A percentile compares a stretch with the other conserved stretches of the same genome.
phyloP scores from a whole-genome alignment of 2,888 invertebrate genomes.

The Nudaria mundana region DNA sequence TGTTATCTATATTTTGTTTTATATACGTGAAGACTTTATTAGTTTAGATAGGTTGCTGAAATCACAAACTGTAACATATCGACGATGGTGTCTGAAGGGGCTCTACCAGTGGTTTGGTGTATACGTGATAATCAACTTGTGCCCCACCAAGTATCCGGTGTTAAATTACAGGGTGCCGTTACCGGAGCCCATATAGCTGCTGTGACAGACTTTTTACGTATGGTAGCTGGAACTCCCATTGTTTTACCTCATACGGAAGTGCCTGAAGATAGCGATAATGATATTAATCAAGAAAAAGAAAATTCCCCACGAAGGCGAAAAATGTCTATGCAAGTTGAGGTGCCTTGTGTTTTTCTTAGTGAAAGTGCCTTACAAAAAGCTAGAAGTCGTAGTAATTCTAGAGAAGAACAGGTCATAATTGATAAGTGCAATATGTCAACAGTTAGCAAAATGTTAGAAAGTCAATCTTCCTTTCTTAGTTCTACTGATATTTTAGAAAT shows the following conservation, averaged over 20 bases:
- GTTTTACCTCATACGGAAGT: conserved; percentile 76
- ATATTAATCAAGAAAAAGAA: conserved; percentile 70
- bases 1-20: conserved; percentile 25
- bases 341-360: conserved; percentile 76
- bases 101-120: conserved; percentile 85
- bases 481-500: conserved; percentile 56
- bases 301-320: conserved; percentile 66
- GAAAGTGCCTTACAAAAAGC: conserved; percentile 74
- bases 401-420: conserved; percentile 69
- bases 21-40: conserved; percentile 14
- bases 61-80: conserved; percentile 39
- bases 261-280: conserved; percentile 66
- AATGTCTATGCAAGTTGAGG: conserved; percentile 79
- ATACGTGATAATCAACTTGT: conserved; percentile 85
- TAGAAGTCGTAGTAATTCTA: conserved; percentile 68
- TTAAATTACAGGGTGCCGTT: conserved; percentile 83
- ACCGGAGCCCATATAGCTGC: conserved; percentile 85
- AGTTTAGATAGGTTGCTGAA: conserved; percentile 23
- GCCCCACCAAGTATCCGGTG: conserved; percentile 84
- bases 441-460: conserved; percentile 56
- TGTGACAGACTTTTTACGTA: conserved; percentile 83
- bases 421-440: conserved; percentile 56
- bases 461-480: conserved; percentile 53
- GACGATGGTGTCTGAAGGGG: conserved; percentile 84
- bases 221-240: conserved; percentile 83